phyloP scores from a whole-genome alignment of 2,113 vertebrate species.

The Chamaetylas fuelleborni region DNA sequence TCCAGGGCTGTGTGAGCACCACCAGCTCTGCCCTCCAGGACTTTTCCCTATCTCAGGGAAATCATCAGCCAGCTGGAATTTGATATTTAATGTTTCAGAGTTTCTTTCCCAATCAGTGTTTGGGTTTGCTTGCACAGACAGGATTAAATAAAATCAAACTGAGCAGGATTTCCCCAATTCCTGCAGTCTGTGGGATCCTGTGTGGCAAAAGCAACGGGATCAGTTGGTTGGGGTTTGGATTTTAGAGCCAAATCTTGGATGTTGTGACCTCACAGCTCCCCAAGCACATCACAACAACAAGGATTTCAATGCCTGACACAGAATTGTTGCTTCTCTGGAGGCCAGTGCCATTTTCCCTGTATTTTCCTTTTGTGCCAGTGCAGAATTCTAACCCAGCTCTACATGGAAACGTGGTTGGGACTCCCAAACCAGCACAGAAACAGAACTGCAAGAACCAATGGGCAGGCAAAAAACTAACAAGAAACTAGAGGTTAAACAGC shows the following conservation, averaged over 20 bases:
- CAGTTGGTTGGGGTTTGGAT: fast-evolving
- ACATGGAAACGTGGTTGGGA: background rate
- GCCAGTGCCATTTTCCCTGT: background rate
- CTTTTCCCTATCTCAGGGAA: background rate
- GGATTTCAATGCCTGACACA: background rate
- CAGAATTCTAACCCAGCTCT: slow-evolving; percentile 26
- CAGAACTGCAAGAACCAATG: slow-evolving; percentile 9
- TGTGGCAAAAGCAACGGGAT: background rate
- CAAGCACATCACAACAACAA: fast-evolving
- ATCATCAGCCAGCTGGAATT: fast-evolving
- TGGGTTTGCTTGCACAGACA: background rate
- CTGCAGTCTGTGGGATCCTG: fast-evolving
- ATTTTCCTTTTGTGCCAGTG: background rate
- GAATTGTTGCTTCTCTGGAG: background rate
- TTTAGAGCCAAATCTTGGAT: background rate
- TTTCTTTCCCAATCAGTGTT: background rate
- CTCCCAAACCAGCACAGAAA: slow-evolving; percentile 31
- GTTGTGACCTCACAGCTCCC: background rate
- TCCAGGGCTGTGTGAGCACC: background rate
- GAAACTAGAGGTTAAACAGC: slow-evolving; percentile 51
- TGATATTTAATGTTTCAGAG: fast-evolving
- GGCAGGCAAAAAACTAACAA: slow-evolving; percentile 40
- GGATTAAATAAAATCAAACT: fast-evolving
- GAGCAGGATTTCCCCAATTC: background rate
- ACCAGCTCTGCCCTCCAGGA: background rate